Conservation (phyloP, 2,888 invertebrate species). For the Cryptocephalus moraei region DNA sequence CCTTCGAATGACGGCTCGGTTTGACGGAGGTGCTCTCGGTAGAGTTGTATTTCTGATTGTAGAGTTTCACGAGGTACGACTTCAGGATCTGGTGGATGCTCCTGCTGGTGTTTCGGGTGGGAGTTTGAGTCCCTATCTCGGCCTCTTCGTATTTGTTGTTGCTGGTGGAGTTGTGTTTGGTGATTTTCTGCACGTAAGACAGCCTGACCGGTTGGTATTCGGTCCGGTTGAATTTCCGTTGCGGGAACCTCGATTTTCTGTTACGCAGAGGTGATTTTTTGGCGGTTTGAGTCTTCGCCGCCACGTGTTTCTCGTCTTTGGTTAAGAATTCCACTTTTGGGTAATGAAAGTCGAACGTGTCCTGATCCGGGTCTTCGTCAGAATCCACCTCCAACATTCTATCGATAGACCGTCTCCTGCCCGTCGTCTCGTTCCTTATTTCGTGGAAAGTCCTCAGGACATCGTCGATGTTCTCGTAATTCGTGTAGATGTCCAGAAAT, state of each 20-base stretch:
- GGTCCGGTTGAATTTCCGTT: neutral
- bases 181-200: slow-evolving; percentile 12
- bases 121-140: neutral
- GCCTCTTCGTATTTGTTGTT: slow-evolving; percentile 9
- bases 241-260: slow-evolving; percentile 2
- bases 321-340: slow-evolving; percentile 12
- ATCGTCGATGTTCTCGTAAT: slow-evolving; percentile 6
- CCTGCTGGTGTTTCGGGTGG: slow-evolving; percentile 9
- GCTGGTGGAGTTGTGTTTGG: slow-evolving; percentile 9
- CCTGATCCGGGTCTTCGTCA: neutral
- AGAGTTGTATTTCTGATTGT: slow-evolving; percentile 16
- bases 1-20: neutral
- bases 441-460: slow-evolving; percentile 4
- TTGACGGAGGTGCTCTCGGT: neutral
- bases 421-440: neutral
- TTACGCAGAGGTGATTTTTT: slow-evolving; percentile 3
- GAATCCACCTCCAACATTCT: slow-evolving; percentile 1
- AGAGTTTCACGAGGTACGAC: slow-evolving; percentile 20
- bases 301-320: slow-evolving; percentile 5
- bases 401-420: slow-evolving; percentile 3
- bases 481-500: slow-evolving; percentile 8
- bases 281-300: slow-evolving; percentile 11
- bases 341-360: slow-evolving; percentile 12
- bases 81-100: slow-evolving; percentile 21
- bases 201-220: slow-evolving; percentile 4